Base-by-base conservation (phyloP, 1,140 invertebrate genomes). In the Tetragonula clypearis region DNA sequence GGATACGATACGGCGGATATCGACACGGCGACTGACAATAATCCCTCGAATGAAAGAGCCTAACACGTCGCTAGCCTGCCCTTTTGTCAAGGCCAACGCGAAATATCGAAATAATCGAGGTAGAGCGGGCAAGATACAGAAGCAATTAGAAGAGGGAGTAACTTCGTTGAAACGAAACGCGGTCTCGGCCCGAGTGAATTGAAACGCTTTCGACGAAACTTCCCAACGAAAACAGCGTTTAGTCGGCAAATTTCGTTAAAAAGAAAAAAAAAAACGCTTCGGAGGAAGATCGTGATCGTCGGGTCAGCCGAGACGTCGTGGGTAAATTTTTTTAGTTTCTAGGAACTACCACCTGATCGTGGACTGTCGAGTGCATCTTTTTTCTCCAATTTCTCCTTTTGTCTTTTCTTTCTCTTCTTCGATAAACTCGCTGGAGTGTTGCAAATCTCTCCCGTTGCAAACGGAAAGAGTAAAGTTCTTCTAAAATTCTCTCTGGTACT, bases 301-400 rank as follows among this genome's bases (percentile, higher is more conserved):
- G 5, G 60, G 23, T 1, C 12, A 14, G 60, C 14, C 6, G 6
- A 66, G 65, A 17, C 65, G 4, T 26, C 14, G 14, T 66, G n/a
- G n/a, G 21, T 56, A 85, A 87, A 87, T 88, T 68, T 86, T 66
- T 85, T 88, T 88, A 88, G 62, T n/a, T 62, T 35, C 21, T 30
- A 62, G 53, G 41, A 84, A 21, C 41, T 69, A 23, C 73, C 69
- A 21, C 21, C 26, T 56, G 58, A n/a, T 26, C 53, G 53, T 35
- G 26, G 5, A 41, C 41, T 41, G 76, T 79, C 79, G 83, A 86
- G 79, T 77, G 72, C 53, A 80, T 88, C 49, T 23, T 23, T 60
- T 23, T 23, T 62, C 53, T 62, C 35, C 19, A n/a, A 49, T 66
- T 56, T 72, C 79, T 41, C 8, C 41, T 41, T 41, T 41, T 41